These are phyloP conservation scores for Cromileptes altivelis DNA, from an alignment of 2,113 vertebrate genomes.

Conservation along the genomic window DNA sequence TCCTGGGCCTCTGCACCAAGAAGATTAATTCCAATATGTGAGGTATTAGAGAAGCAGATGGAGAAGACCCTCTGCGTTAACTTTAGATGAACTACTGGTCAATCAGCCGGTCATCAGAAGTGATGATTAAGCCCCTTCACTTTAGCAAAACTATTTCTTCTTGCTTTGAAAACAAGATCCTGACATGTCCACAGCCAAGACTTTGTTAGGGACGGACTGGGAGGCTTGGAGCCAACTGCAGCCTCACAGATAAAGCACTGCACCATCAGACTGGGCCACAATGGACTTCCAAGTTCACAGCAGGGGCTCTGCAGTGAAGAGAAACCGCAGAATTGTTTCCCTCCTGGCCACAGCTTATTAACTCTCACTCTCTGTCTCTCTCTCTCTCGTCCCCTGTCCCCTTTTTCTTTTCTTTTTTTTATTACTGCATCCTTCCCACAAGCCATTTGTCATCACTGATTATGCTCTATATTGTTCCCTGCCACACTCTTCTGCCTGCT, in stretches of 20 bases:
- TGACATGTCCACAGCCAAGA: slow-evolving; percentile 5
- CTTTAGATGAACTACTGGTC: slow-evolving; percentile 3
- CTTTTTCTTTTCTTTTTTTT: slow-evolving; percentile 35
- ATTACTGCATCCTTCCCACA: slow-evolving; percentile 49
- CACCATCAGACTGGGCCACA: slow-evolving; percentile 52
- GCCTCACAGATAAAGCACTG: slow-evolving; percentile 52
- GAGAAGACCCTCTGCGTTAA: neutral
- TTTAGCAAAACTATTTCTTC: neutral
- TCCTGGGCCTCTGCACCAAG: slow-evolving; percentile 30
- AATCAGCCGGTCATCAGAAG: neutral
- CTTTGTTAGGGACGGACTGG: slow-evolving; percentile 6
- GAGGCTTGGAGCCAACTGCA: slow-evolving; percentile 30
- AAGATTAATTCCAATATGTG: slow-evolving; percentile 28
- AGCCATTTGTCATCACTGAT: slow-evolving; percentile 70
- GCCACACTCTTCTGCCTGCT: slow-evolving; percentile 3
- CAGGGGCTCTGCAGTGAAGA: slow-evolving; percentile 56
- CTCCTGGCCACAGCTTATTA: slow-evolving; percentile 57
- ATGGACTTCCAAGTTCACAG: slow-evolving; percentile 56
- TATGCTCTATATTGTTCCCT: slow-evolving; percentile 34
- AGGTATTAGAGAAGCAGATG: slow-evolving; percentile 3
- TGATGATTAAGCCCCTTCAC: neutral
- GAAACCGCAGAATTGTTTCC: slow-evolving; percentile 56
- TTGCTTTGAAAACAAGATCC: slow-evolving; percentile 14
- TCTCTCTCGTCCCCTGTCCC: neutral
- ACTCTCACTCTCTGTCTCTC: slow-evolving; percentile 10